These are phyloP conservation scores for Andricus quercusramuli DNA, from an alignment of 2,888 invertebrate species.

Conservation along the genomic window DNA sequence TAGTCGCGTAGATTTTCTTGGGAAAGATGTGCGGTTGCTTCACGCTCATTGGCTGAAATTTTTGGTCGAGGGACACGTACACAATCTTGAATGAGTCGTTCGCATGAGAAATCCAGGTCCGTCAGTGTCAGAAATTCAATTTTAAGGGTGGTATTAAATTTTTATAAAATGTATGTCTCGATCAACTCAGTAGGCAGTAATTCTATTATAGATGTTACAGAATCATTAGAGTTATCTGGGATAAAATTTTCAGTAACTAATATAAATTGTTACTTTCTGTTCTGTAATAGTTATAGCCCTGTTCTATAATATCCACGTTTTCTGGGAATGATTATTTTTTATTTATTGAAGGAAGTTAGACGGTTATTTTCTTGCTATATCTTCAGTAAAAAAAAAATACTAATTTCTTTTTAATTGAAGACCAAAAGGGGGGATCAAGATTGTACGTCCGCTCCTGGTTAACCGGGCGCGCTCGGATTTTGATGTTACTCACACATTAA, in stretches of 20 bases:
- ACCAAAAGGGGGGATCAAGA: not conserved
- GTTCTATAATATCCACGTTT: no score
- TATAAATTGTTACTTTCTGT: no score
- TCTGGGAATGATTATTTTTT: no score
- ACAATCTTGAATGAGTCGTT: not conserved
- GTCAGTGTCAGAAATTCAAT: not conserved
- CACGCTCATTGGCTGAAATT: slow-evolving; percentile 2
- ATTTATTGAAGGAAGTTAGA: no score
- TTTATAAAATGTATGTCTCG: not conserved
- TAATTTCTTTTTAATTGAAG: not conserved
- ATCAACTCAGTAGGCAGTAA: no score
- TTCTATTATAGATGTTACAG: no score
- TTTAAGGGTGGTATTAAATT: not conserved
- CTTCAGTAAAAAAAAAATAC: not conserved
- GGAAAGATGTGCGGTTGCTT: not conserved
- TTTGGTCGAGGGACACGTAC: not conserved
- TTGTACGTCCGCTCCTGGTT: not conserved
- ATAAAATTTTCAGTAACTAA: no score
- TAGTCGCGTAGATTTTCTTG: not conserved
- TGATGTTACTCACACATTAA: slow-evolving; percentile 62
- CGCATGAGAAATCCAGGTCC: not conserved
- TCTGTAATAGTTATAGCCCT: no score
- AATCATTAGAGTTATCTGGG: no score
- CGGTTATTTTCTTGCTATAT: no score
- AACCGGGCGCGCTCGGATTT: slow-evolving; percentile 24